phyloP scores from a whole-genome alignment of 2,113 vertebrate species.

The Psittacus erithacus region DNA sequence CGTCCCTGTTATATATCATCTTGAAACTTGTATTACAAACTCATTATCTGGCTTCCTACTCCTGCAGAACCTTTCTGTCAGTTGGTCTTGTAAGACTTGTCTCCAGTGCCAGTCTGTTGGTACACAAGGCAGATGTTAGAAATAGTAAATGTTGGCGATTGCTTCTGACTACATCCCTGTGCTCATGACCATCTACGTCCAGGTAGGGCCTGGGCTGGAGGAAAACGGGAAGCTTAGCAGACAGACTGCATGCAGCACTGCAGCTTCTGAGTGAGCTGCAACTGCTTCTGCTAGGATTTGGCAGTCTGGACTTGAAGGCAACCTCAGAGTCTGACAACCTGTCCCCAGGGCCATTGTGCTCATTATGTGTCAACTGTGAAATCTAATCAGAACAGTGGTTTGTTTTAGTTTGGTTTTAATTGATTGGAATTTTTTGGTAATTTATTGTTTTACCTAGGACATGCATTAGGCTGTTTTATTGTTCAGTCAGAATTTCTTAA shows the following conservation, averaged over 20 bases:
- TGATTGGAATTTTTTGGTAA: not conserved
- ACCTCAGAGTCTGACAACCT: not conserved
- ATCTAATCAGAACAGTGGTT: not conserved
- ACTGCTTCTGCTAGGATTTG: not conserved
- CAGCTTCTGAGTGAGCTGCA: not conserved
- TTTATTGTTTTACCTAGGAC: not conserved
- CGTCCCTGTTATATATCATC: not conserved
- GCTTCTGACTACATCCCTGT: not conserved
- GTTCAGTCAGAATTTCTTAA: not conserved
- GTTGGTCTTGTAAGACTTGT: not conserved
- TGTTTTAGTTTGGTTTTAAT: not conserved
- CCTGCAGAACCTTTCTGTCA: not conserved
- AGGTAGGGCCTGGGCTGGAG: not conserved
- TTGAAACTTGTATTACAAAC: not conserved
- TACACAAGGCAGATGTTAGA: not conserved
- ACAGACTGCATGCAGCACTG: not conserved
- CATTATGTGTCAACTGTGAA: not conserved
- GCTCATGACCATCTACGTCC: fast-evolving
- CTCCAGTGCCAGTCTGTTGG: not conserved
- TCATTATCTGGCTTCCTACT: not conserved
- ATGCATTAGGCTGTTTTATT: not conserved
- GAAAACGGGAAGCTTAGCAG: not conserved
- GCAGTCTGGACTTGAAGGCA: not conserved
- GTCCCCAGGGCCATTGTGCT: not conserved
- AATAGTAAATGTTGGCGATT: not conserved